phyloP scores from a whole-genome alignment of 2,888 invertebrate genomes.

The Ametastegia equiseti region DNA sequence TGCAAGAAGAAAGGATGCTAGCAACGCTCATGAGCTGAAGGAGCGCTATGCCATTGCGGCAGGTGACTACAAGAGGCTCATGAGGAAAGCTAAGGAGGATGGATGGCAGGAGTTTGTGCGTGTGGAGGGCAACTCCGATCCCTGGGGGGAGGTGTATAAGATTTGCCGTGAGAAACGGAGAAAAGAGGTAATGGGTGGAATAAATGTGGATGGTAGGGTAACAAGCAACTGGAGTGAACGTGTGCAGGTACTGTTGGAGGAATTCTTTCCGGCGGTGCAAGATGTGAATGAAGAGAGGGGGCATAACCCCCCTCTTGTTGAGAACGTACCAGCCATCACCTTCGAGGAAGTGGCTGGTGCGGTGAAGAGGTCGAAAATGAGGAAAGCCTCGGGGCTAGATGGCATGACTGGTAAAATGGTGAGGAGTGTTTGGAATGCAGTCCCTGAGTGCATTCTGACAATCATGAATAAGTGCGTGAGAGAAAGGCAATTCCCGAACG shows the following conservation, averaged over 20 bases:
- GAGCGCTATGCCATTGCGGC: too few relatives aligned
- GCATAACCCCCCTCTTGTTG: too few relatives aligned
- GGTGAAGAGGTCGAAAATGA: not conserved
- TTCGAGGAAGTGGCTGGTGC: conserved; percentile 44
- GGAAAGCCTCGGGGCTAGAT: conserved; percentile 9
- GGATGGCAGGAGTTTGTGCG: conserved; percentile 82
- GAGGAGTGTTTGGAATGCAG: not conserved
- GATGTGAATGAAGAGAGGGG: not conserved
- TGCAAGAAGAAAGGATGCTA: not conserved
- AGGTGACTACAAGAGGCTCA: conserved; percentile 70
- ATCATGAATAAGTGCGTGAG: not conserved
- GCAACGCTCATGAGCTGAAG: not conserved
- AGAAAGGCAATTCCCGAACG: not conserved
- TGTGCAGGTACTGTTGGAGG: not conserved
- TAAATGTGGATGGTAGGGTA: not conserved
- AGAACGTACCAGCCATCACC: too few relatives aligned
- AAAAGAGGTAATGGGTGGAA: not conserved
- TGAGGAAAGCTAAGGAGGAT: conserved; percentile 81
- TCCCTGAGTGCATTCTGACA: not conserved
- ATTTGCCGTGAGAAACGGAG: not conserved
- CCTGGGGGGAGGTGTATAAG: not conserved
- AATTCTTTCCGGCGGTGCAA: not conserved
- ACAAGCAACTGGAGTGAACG: not conserved
- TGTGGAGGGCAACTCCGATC: conserved; percentile 76
- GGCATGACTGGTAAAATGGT: not conserved